These are phyloP conservation scores for Macaca mulatta DNA, from an alignment of 2,113 vertebrate genomes.

Conservation along the genomic window DNA sequence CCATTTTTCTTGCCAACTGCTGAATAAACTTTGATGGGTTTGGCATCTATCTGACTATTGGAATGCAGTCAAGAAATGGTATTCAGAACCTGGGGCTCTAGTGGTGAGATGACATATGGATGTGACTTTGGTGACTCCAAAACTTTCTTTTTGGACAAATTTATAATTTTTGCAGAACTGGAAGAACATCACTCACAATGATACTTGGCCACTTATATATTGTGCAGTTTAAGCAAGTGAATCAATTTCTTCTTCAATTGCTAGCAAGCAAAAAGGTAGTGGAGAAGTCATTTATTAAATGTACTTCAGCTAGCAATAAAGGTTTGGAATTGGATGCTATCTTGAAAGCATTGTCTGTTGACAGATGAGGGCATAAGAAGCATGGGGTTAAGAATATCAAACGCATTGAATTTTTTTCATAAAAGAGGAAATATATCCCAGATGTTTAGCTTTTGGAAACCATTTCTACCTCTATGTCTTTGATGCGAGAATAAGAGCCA, in stretches of 20 bases:
- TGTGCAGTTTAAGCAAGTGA: slow-evolving; percentile 49
- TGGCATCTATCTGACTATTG: neutral
- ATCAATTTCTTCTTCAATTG: slow-evolving; percentile 50
- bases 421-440: neutral
- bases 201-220: slow-evolving; percentile 50
- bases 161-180: slow-evolving; percentile 52
- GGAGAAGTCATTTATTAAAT: slow-evolving; percentile 57
- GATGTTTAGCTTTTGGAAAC: neutral
- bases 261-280: slow-evolving; percentile 10
- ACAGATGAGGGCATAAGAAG: neutral
- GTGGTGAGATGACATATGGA: slow-evolving; percentile 18
- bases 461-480: neutral
- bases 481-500: neutral
- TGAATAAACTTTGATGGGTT: slow-evolving; percentile 38
- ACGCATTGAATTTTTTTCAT: neutral
- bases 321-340: neutral
- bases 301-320: neutral
- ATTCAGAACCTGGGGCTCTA: neutral
- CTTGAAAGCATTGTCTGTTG: slow-evolving; percentile 31
- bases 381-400: neutral
- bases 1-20: slow-evolving; percentile 39
- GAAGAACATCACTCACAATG: slow-evolving; percentile 42
- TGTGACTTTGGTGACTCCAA: slow-evolving; percentile 9
- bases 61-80: neutral
- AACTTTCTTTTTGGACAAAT: slow-evolving; percentile 49